A percentile compares a stretch with the other conserved stretches of the same genome.
Evolutionary conservation across 2,888 invertebrate species (phyloP).

Genomic region (Diogma glabrata): DNA sequence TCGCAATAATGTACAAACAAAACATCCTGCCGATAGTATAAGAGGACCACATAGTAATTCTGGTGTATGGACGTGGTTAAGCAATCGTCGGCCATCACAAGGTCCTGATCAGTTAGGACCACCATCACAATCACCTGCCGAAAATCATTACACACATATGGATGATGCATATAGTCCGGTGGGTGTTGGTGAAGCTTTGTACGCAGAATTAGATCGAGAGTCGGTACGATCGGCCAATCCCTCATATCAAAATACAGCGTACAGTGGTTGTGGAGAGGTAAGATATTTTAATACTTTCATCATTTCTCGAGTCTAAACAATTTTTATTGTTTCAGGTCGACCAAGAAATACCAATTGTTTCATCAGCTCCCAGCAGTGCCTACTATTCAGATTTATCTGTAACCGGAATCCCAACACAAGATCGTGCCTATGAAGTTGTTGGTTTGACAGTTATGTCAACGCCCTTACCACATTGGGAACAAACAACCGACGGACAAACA

Average conservation of each 20-base stretch:
- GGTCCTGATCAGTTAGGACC: slow-evolving; percentile 40
- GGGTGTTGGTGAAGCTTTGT: slow-evolving; percentile 50
- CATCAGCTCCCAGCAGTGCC: slow-evolving; percentile 59
- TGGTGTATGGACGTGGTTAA: slow-evolving; percentile 36
- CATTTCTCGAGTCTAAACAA: not conserved
- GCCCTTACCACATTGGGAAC: slow-evolving; percentile 36
- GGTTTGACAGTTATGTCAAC: slow-evolving; percentile 41
- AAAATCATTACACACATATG: slow-evolving; percentile 63
- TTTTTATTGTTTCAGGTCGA: slow-evolving; percentile 31
- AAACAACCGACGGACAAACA: slow-evolving; percentile 3
- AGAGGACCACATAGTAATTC: slow-evolving; percentile 36
- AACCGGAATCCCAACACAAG: slow-evolving; percentile 38
- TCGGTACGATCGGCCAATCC: slow-evolving; percentile 41
- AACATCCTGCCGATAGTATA: slow-evolving; percentile 37
- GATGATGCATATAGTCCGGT: slow-evolving; percentile 48
- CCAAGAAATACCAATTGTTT: slow-evolving; percentile 41
- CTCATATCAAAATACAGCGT: slow-evolving; percentile 60
- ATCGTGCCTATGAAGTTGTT: slow-evolving; percentile 49
- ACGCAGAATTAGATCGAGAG: slow-evolving; percentile 57
- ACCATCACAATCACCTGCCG: slow-evolving; percentile 42
- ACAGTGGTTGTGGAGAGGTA: slow-evolving; percentile 41
- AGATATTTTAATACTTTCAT: slow-evolving; percentile 17
- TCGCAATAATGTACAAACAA: slow-evolving; percentile 33
- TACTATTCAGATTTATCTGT: slow-evolving; percentile 59
- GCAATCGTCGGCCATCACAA: slow-evolving; percentile 32